These are phyloP conservation scores for Graptemys geographica DNA, from an alignment of 2,797 vertebrate genomes.

Conservation along the genomic window DNA sequence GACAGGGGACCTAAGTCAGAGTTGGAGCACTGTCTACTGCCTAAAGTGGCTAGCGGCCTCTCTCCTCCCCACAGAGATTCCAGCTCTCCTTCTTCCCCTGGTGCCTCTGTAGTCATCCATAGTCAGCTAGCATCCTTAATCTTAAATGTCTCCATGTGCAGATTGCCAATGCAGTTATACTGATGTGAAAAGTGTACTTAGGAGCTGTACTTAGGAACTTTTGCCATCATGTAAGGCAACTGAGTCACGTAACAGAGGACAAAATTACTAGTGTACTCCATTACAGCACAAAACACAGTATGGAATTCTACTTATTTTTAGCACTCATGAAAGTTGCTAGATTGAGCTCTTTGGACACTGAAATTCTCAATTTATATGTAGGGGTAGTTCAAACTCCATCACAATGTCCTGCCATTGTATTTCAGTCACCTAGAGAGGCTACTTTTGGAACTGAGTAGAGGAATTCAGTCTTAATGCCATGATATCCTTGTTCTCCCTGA, in stretches of 20 bases:
- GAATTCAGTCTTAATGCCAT: background rate
- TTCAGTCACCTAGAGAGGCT: background rate
- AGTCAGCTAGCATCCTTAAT: background rate
- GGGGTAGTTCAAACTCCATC: background rate
- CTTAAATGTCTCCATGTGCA: background rate
- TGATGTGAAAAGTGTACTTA: background rate
- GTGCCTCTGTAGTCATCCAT: background rate
- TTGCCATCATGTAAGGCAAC: background rate
- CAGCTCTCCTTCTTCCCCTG: background rate
- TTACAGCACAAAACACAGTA: background rate
- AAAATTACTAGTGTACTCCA: background rate
- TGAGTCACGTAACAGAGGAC: background rate
- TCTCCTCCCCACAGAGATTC: too few species aligned
- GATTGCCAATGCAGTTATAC: background rate
- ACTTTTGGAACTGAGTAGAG: background rate
- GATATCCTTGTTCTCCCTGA: background rate
- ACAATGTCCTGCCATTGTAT: background rate
- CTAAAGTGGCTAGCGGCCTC: too few species aligned
- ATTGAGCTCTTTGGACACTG: background rate
- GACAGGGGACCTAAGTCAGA: too few species aligned
- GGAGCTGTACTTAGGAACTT: background rate
- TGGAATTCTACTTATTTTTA: background rate
- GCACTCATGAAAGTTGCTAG: accelerated
- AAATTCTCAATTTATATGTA: background rate
- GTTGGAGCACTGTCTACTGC: too few species aligned